A percentile compares a stretch with the other conserved stretches of the same genome.
Conservation (phyloP, 1,140 invertebrate genomes). For the Drosophila sp. region DNA sequence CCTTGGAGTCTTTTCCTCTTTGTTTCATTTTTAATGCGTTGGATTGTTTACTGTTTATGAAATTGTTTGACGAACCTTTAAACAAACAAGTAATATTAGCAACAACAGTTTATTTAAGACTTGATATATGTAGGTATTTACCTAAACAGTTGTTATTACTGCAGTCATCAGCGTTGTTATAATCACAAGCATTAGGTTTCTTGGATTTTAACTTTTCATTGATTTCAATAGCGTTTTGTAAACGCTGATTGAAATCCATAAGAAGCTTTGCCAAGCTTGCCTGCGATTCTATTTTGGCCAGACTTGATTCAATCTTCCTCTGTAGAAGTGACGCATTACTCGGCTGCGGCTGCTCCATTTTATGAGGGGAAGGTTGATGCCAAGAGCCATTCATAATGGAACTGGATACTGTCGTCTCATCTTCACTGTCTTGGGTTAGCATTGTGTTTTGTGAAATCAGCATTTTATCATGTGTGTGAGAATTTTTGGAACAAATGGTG, state of each 20-base stretch:
- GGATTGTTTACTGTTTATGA: too few relatives aligned
- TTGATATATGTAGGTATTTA: neutral
- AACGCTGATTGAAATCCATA: constrained; percentile 3
- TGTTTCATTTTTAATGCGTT: neutral
- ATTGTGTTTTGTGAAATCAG: constrained; percentile 8
- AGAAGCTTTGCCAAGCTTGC: neutral
- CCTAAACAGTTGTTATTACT: neutral
- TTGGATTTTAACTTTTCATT: constrained; percentile 2
- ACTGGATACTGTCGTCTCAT: constrained; percentile 3
- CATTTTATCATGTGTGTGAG: neutral
- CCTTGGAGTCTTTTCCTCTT: neutral
- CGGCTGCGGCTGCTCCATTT: neutral
- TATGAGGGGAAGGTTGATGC: neutral
- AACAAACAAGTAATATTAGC: neutral
- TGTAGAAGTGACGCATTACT: neutral
- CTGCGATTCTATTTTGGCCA: neutral
- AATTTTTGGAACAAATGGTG: neutral
- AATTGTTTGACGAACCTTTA: neutral
- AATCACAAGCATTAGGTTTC: neutral
- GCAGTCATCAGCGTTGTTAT: neutral
- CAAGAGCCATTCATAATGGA: constrained; percentile 6
- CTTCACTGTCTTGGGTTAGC: neutral
- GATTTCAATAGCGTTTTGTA: constrained; percentile 9
- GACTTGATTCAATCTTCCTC: neutral
- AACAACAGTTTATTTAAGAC: too few relatives aligned